Evolutionary conservation across 1,140 invertebrate species (phyloP).

Genomic region (Drosophila asahinai): DNA sequence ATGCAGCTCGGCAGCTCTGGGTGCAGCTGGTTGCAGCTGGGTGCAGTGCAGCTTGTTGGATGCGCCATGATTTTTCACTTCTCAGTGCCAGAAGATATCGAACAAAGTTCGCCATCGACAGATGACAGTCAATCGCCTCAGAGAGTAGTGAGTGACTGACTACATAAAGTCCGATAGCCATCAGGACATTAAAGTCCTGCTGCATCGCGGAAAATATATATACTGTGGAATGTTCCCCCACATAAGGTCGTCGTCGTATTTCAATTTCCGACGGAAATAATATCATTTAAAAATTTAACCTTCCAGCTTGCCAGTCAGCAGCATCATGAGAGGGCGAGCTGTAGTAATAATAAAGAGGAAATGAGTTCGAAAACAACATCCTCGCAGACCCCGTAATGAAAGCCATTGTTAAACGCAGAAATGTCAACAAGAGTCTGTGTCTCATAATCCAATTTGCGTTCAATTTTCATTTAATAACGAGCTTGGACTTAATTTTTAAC

Average conservation of each 20-base stretch:
- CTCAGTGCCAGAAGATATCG: slow-evolving; percentile 49
- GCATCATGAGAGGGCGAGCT: not conserved
- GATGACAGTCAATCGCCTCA: slow-evolving; percentile 49
- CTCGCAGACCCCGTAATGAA: slow-evolving; percentile 21
- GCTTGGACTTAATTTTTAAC: slow-evolving; percentile 54
- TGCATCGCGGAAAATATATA: slow-evolving; percentile 1
- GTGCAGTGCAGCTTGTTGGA: slow-evolving; percentile 1
- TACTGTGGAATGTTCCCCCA: not conserved
- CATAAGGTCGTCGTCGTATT: slow-evolving; percentile 18
- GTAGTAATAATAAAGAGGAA: slow-evolving; percentile 25
- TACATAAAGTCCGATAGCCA: slow-evolving; percentile 21
- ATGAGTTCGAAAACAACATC: slow-evolving; percentile 29
- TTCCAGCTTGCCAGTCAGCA: not conserved
- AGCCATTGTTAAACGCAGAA: slow-evolving; percentile 39
- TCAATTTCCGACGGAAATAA: slow-evolving; percentile 65
- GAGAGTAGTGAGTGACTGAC: slow-evolving; percentile 21
- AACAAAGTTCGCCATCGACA: slow-evolving; percentile 39
- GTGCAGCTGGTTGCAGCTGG: slow-evolving; percentile 32
- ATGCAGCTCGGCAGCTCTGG: slow-evolving; percentile 32
- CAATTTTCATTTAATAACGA: slow-evolving; percentile 51
- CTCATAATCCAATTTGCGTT: slow-evolving; percentile 51
- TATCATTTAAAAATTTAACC: slow-evolving; percentile 47
- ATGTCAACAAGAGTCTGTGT: slow-evolving; percentile 8
- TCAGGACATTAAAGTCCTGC: slow-evolving; percentile 32
- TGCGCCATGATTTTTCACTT: slow-evolving; percentile 74